A percentile compares a stretch with the other conserved stretches of the same genome.
Evolutionary conservation across 2,113 vertebrate genomes (phyloP).

Genomic region (Odocoileus virginianus): DNA sequence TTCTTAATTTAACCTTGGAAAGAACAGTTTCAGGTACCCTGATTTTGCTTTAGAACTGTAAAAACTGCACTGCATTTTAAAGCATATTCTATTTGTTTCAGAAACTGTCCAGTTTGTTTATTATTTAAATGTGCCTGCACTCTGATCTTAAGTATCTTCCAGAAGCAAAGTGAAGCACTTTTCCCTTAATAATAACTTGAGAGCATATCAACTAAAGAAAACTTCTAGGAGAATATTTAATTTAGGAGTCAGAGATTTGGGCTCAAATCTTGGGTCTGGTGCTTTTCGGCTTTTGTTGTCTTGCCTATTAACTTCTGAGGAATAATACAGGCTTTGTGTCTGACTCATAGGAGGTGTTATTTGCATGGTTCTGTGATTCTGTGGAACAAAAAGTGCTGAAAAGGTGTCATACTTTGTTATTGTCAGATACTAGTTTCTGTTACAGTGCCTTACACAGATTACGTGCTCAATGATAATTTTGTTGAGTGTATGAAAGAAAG

Average conservation of each 20-base stretch:
- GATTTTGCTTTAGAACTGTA: conserved; percentile 4
- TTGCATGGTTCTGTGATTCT: background rate
- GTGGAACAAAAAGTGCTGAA: background rate
- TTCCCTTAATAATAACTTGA: conserved; percentile 6
- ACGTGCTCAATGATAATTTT: background rate
- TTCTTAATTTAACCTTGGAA: conserved; percentile 18
- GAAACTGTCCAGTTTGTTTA: background rate
- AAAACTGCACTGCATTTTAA: background rate
- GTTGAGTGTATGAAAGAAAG: background rate
- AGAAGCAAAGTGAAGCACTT: background rate
- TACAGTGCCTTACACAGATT: background rate
- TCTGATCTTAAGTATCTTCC: background rate
- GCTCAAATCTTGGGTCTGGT: background rate
- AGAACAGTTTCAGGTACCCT: background rate
- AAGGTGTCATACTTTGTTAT: background rate
- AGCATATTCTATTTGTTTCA: background rate
- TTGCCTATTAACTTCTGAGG: background rate
- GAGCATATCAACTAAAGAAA: background rate
- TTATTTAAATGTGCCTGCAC: background rate
- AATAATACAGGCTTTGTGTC: background rate
- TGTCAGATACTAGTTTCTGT: background rate
- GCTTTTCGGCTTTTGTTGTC: background rate
- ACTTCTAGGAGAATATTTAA: background rate
- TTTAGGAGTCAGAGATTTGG: background rate
- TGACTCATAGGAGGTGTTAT: background rate